Base-by-base conservation (phyloP, 2,888 invertebrate genomes). In the Teinopalpus imperialis region DNA sequence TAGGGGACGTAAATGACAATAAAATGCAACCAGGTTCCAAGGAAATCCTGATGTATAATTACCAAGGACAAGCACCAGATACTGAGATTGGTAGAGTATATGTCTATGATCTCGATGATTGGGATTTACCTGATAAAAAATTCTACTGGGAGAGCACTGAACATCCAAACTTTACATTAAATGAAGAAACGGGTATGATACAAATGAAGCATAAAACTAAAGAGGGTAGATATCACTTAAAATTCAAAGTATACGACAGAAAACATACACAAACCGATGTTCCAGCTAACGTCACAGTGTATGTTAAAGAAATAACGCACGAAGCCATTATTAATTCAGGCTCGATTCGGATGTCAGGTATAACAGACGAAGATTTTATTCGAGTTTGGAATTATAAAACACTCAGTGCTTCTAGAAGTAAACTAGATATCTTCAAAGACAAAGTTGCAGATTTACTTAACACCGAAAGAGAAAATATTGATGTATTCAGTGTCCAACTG, bases 1-100 rank as follows among this genome's bases (percentile, higher is more conserved):
- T 99, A 62, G 98, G 98, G 12, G 99, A 99, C 81, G 95, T 96
- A 12, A 99, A 99, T 78, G 99, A 99, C 76, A 98, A 99, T 81
- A 97, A 97, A 86, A 99, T 99, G 97, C 96, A 96, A 71, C 97
- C 98, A 0, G 99, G 99, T 1, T 94, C 96, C 2, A 99, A 99
- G 89, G 95, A 98, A 56, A 97, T 99, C 66, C 95, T 98, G 71
- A 97, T 98, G 1, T 99, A 99, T 82, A 98, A 98, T 81, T 99
- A 99, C 63, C 92, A 96, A 91, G 95, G 96, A 7, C 94, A 95
- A 79, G 94, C 96, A 43, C 96, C 95, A 14, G 96, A 95, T 61
- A 96, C 97, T 0, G 95, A 95, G 76, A 95, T 99, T 53, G 98
- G 98, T 21, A 91, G 97, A 51, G 99, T 99, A 3, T 98, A 98